A percentile compares a stretch with the other conserved stretches of the same genome.
Evolutionary conservation across 1,140 invertebrate species (phyloP).

Genomic region (Centruroides sculpturatus): DNA sequence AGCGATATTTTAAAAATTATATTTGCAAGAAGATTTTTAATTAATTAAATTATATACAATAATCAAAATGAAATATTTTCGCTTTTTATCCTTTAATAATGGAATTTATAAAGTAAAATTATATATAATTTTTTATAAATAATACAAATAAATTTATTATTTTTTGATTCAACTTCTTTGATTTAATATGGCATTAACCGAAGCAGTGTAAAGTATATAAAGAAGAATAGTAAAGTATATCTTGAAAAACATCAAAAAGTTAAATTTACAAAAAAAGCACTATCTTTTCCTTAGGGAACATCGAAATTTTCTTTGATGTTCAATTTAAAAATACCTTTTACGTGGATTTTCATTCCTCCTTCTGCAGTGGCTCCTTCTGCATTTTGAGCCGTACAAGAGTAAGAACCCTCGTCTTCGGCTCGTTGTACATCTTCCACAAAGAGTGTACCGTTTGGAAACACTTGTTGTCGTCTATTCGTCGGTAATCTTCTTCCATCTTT

Average conservation of each 20-base stretch:
- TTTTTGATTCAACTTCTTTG: too few relatives aligned
- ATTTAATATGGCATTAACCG: neutral
- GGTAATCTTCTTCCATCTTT: conserved; percentile 52
- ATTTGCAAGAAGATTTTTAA: neutral
- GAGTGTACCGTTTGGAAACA: conserved; percentile 52
- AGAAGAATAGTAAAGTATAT: neutral
- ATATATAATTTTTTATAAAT: too few relatives aligned
- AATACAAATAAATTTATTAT: too few relatives aligned
- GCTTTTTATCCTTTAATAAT: too few relatives aligned
- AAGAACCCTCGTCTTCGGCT: conserved; percentile 33
- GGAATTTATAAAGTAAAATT: too few relatives aligned
- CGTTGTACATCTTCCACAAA: conserved; percentile 38
- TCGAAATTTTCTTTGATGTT: neutral
- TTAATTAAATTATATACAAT: neutral
- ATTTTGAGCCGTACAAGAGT: conserved; percentile 35
- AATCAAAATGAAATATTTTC: neutral
- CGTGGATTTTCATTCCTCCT: conserved; percentile 30
- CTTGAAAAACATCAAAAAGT: neutral
- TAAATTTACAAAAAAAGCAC: neutral
- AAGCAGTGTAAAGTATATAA: neutral
- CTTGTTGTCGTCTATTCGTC: conserved; percentile 27
- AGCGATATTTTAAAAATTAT: too few relatives aligned
- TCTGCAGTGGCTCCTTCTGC: conserved; percentile 33
- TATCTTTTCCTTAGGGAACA: neutral
- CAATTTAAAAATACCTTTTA: conserved; percentile 29